phyloP scores from a whole-genome alignment of 2,888 invertebrate species.

The Allacma fusca region DNA sequence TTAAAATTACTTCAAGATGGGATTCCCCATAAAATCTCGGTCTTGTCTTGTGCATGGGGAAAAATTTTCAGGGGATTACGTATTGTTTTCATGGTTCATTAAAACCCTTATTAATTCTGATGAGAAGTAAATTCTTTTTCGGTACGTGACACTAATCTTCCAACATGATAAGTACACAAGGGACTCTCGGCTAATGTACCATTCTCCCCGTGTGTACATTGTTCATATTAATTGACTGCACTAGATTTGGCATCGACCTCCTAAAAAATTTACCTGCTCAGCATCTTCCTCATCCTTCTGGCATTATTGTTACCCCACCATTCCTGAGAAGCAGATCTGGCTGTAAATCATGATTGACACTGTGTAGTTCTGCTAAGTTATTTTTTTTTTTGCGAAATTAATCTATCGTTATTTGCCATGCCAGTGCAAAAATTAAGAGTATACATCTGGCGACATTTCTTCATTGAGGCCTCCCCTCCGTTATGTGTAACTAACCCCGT shows the following conservation, averaged over 20 bases:
- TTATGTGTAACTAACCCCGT: too few relatives aligned
- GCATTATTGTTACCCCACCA: too few relatives aligned
- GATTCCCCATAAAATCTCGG: neutral
- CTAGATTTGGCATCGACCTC: too few relatives aligned
- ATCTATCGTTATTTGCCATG: conserved; percentile 28
- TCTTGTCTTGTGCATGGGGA: neutral
- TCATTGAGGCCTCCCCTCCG: neutral
- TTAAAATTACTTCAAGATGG: conserved; percentile 24
- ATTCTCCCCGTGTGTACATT: too few relatives aligned
- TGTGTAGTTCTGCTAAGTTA: neutral
- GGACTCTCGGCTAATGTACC: too few relatives aligned
- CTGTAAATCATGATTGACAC: conserved; percentile 28
- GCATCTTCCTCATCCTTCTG: too few relatives aligned
- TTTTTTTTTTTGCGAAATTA: neutral
- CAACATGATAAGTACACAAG: neutral
- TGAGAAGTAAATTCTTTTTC: conserved; percentile 5
- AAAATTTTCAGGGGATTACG: neutral
- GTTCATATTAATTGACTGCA: neutral
- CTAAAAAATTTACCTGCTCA: too few relatives aligned
- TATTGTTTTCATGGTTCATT: conserved; percentile 30
- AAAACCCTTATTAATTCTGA: conserved; percentile 20
- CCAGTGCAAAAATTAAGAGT: conserved; percentile 11
- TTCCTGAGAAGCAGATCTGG: too few relatives aligned
- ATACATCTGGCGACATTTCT: neutral
- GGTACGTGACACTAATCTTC: conserved; percentile 1